These are phyloP conservation scores for Tholera decimalis DNA, from an alignment of 2,888 invertebrate genomes.

Conservation along the genomic window DNA sequence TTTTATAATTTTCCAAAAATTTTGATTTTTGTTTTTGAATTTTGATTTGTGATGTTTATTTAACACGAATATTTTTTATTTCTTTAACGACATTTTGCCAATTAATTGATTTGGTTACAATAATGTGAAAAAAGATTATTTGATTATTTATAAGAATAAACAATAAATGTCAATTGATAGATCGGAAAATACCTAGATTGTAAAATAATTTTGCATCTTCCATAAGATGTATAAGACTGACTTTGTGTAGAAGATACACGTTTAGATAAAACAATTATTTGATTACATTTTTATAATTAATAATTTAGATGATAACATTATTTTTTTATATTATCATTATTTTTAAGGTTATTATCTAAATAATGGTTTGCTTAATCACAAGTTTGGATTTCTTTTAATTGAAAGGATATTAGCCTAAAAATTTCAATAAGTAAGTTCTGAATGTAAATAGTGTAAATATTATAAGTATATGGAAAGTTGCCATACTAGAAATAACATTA, in stretches of 20 bases:
- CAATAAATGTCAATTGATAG: slow-evolving; percentile 75
- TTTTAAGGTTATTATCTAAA: no score
- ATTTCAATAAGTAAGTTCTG: slow-evolving; percentile 57
- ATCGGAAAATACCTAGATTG: slow-evolving; percentile 59
- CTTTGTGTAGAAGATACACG: slow-evolving; percentile 69
- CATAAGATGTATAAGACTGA: slow-evolving; percentile 82
- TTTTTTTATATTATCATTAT: neutral
- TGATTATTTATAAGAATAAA: slow-evolving; percentile 50
- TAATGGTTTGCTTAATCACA: slow-evolving; percentile 21
- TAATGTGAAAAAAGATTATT: slow-evolving; percentile 27
- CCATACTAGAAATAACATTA: slow-evolving; percentile 76
- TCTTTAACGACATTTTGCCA: neutral
- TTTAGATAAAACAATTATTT: slow-evolving; percentile 61
- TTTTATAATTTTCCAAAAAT: slow-evolving; percentile 4
- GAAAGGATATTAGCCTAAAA: slow-evolving; percentile 57
- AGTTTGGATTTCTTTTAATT: slow-evolving; percentile 16
- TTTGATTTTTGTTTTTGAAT: slow-evolving; percentile 27
- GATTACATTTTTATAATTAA: slow-evolving; percentile 53
- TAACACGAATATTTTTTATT: slow-evolving; percentile 22
- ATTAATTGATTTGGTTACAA: slow-evolving; percentile 18
- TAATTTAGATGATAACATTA: slow-evolving; percentile 20
- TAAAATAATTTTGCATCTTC: slow-evolving; percentile 74
- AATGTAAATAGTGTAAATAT: slow-evolving; percentile 71
- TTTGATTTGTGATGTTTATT: neutral
- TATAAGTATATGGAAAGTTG: slow-evolving; percentile 78